Evolutionary conservation across 2,888 invertebrate species (phyloP), one percentile per base, ranked within the genome.

Genomic region (Celastrina argiolus): DNA sequence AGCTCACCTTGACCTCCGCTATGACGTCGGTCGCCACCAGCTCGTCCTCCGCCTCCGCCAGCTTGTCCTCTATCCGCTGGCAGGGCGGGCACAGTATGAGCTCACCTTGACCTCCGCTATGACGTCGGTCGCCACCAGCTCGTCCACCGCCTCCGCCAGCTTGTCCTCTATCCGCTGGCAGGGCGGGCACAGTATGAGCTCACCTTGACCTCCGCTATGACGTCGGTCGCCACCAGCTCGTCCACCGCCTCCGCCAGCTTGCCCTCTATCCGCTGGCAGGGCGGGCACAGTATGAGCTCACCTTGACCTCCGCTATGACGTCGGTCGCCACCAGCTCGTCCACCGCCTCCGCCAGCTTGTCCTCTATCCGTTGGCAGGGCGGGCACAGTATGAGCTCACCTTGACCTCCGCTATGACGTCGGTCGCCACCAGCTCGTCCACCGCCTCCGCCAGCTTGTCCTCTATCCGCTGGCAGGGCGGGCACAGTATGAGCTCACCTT

Each of bases 381-480:
- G 97, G 95, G 75, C 94, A 94, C 79, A 98, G 93, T 69, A 98
- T 94, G 85, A 97, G 97, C 89, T 98, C 98, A n/a, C n/a, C n/a
- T n/a, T n/a, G n/a, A n/a, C 66, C 3, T 69, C 71, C 0, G 76
- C 70, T 10, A 96, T 84, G 0, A 93, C 83, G 0, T 92, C 93
- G 2, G 85, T 81, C 0, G 86, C 78, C 0, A 92, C 72, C 8
- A 96, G 87, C 70, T 92, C 88, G 66, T 95, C 94, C 59, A 97
- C 82, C 0, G 94, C 92, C n/a, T n/a, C n/a, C n/a, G n/a, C n/a
- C n/a, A n/a, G n/a, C n/a, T n/a, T n/a, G n/a, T n/a, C n/a, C n/a
- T n/a, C n/a, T n/a, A n/a, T n/a, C n/a, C n/a, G n/a, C n/a, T n/a
- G n/a, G n/a, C 97, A 97, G 0, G 97, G 97, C 82, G 97, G 95